These are phyloP conservation scores for Axea sp. DNA, from an alignment of 2,888 invertebrate species.

Conservation along the genomic window DNA sequence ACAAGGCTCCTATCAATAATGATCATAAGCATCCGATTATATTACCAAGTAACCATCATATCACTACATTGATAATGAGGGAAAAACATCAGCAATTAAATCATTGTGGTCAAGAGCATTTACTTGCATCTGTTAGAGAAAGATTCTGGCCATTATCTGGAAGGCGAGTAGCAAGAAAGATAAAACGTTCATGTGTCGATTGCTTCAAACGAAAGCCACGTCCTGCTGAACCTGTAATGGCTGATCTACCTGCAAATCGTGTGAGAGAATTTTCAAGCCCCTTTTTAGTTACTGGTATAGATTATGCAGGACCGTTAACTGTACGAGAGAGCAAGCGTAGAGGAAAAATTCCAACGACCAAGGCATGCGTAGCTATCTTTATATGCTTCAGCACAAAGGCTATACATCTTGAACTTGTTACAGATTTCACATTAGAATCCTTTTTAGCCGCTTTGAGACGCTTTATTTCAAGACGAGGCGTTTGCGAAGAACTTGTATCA, in stretches of 20 bases:
- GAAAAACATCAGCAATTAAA: conserved; percentile 1
- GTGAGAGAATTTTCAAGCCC: neutral
- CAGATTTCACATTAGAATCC: conserved; percentile 18
- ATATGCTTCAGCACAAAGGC: conserved; percentile 22
- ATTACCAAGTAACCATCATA: conserved; percentile 2
- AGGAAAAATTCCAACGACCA: conserved; percentile 7
- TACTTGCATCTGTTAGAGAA: neutral
- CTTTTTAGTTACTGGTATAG: neutral
- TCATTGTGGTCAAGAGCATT: conserved; percentile 3
- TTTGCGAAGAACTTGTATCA: conserved; percentile 22
- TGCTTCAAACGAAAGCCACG: neutral
- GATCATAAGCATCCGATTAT: conserved; percentile 2
- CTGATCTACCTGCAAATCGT: conserved; percentile 4
- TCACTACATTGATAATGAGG: neutral
- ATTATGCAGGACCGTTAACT: conserved; percentile 1
- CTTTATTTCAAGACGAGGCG: conserved; percentile 33
- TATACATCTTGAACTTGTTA: conserved; percentile 29
- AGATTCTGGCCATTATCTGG: conserved; percentile 2
- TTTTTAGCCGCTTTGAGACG: conserved; percentile 37
- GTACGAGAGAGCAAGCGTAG: neutral
- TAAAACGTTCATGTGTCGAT: neutral
- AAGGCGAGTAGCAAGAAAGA: neutral
- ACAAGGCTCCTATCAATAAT: neutral
- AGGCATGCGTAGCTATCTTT: conserved; percentile 31
- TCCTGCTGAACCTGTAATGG: neutral